Base-by-base conservation (phyloP, 1,140 invertebrate species). In the Caenorhabditis tropicalis region DNA sequence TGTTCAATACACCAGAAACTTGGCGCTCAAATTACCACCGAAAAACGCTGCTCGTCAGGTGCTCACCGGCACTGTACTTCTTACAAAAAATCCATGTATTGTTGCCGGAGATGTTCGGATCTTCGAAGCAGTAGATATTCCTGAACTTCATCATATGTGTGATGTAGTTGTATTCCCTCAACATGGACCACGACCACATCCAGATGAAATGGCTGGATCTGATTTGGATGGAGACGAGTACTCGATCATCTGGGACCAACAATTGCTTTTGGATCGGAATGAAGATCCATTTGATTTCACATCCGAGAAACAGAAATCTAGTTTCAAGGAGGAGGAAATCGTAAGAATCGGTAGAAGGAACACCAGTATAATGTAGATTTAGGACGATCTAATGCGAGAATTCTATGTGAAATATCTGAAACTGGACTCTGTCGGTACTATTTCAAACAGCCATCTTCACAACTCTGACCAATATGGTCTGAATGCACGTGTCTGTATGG, bases 161-260 rank as follows among this genome's bases (percentile, higher is more conserved):
- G 91, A 91, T 81, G 91, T 90, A 31, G 88, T 91, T 70, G 91
- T 92, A 1, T 91, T 92, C 86, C 91, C 91, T 31, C 49, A 85
- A 15, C 84, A 89, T 60, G 91, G 91, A 12, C 36, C 84, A 51
- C 79, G 91, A 65, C 90, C 91, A 12, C 91, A 92, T 86, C 87
- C 90, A n/a, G 88, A 91, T 86, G 89, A 92, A 85, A 91, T 91
- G 89, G 89, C 89, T 56, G 90, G 85, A 43, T 88, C 87, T 58
- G 90, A 91, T 87, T 81, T 91, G 27, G 90, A 91, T 84, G 90
- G 90, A 21, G 90, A 91, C 85, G 89, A 91, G 60, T 91, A 91
- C 85, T 87, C 88, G 53, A 87, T 91, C 19, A 88, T 89, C 24
- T 91, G 90, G 90, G 82, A 89, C 56, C 58, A 83, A 29, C 81